Evolutionary conservation across 2,113 vertebrate genomes (phyloP).

Genomic region (Variabilichromis moorii): DNA sequence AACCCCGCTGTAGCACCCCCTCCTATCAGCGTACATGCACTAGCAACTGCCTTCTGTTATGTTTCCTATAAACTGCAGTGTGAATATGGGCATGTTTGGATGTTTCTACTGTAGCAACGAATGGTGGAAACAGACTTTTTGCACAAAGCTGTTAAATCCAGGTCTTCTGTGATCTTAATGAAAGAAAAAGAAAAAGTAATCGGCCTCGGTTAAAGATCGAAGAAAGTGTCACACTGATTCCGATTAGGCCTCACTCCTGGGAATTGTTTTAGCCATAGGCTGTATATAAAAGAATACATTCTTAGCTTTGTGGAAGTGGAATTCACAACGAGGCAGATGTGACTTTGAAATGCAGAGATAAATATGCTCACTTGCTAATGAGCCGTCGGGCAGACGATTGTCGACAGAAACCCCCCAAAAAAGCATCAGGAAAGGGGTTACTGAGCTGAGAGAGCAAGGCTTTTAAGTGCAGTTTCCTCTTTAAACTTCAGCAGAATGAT

Average conservation of each 20-base stretch:
- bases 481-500: not conserved
- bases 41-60: not conserved
- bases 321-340: not conserved
- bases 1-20: not conserved
- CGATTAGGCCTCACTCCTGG: fast-evolving
- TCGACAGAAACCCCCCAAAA: not conserved
- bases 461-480: not conserved
- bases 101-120: not conserved
- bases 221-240: fast-evolving
- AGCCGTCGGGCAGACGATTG: fast-evolving
- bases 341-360: not conserved
- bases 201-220: fast-evolving
- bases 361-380: not conserved
- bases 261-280: not conserved
- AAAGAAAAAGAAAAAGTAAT: not conserved
- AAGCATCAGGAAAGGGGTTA: fast-evolving
- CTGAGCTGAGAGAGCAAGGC: not conserved
- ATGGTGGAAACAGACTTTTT: not conserved
- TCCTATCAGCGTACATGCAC: not conserved
- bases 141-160: not conserved
- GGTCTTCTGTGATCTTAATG: not conserved
- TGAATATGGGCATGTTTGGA: fast-evolving
- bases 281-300: not conserved
- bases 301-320: not conserved
- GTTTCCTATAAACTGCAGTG: not conserved